A percentile compares a stretch with the other conserved stretches of the same genome.
Evolutionary conservation across 2,113 vertebrate species (phyloP).

Genomic region (Phylloscopus whistleri): DNA sequence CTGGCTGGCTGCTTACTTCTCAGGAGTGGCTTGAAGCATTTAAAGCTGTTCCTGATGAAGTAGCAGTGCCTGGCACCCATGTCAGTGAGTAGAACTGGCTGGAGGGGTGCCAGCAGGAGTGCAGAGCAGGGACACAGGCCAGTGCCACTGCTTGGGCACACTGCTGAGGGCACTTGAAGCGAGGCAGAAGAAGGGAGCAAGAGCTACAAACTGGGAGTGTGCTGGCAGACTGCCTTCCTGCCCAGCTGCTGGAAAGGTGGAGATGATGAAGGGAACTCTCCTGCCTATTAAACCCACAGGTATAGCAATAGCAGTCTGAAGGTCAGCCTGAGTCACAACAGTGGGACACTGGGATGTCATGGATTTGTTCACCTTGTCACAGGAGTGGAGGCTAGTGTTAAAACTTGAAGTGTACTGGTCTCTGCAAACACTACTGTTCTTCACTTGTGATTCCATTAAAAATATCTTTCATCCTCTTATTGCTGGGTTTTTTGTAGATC

Average conservation of each 20-base stretch:
- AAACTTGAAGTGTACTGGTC: not conserved
- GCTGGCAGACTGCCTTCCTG: not conserved
- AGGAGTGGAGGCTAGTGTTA: not conserved
- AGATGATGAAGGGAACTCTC: not conserved
- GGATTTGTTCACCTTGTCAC: not conserved
- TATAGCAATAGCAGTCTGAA: not conserved
- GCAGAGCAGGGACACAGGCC: not conserved
- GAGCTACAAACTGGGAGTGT: not conserved
- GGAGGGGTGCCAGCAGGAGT: not conserved
- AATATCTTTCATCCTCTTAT: not conserved
- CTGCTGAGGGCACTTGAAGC: fast-evolving
- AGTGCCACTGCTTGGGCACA: fast-evolving
- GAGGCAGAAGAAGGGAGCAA: not conserved
- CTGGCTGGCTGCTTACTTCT: not conserved
- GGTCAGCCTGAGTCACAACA: not conserved
- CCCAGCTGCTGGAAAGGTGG: not conserved
- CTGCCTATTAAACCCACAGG: not conserved
- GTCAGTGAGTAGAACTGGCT: not conserved
- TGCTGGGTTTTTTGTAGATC: not conserved
- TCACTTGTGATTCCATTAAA: not conserved
- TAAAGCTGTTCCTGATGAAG: not conserved
- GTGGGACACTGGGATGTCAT: not conserved
- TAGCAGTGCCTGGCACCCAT: not conserved
- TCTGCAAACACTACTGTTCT: not conserved
- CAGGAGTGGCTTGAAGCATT: not conserved